Evolutionary conservation across 2,113 vertebrate genomes (phyloP).

Genomic region (Reinhardtius hippoglossoides): DNA sequence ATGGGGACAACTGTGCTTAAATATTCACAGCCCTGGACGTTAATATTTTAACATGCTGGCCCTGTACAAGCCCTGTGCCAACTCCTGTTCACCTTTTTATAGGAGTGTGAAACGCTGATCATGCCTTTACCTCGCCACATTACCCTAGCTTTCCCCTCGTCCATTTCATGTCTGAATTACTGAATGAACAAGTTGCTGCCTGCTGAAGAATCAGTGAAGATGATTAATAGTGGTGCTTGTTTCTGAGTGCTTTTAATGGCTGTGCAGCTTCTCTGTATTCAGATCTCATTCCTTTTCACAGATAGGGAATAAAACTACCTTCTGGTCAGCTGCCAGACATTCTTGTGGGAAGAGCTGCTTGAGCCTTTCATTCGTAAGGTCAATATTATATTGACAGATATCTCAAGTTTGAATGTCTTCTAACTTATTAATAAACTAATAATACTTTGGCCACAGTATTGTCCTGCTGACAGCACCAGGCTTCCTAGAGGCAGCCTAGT

Average conservation of each 20-base stretch:
- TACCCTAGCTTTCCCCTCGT: slow-evolving; percentile 28
- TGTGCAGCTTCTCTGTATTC: slow-evolving; percentile 65
- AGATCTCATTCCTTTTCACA: slow-evolving; percentile 64
- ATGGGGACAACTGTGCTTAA: slow-evolving; percentile 66
- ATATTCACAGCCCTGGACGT: slow-evolving; percentile 73
- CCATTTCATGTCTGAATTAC: slow-evolving; percentile 64
- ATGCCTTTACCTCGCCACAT: slow-evolving; percentile 49
- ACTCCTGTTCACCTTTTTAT: slow-evolving; percentile 45
- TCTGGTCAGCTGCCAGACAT: slow-evolving; percentile 55
- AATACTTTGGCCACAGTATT: slow-evolving; percentile 20
- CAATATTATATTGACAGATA: slow-evolving; percentile 50
- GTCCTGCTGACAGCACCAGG: slow-evolving; percentile 5
- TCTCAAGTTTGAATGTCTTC: slow-evolving; percentile 32
- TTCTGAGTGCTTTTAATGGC: slow-evolving; percentile 61
- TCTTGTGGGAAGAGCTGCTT: slow-evolving; percentile 41
- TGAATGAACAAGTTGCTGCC: slow-evolving; percentile 69
- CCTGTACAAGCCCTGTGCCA: slow-evolving; percentile 34
- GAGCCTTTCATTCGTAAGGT: slow-evolving; percentile 43
- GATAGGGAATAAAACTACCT: slow-evolving; percentile 59
- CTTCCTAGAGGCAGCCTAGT: slow-evolving; percentile 8
- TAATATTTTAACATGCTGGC: slow-evolving; percentile 77
- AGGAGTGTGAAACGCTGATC: slow-evolving; percentile 57
- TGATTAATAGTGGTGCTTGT: slow-evolving; percentile 73
- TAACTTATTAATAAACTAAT: background rate
- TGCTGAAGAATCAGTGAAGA: slow-evolving; percentile 57